Percentiles rank a stretch among this genome's conserved stretches.
Conservation (phyloP, 1,140 invertebrate species). For the Drosophila melanica region DNA sequence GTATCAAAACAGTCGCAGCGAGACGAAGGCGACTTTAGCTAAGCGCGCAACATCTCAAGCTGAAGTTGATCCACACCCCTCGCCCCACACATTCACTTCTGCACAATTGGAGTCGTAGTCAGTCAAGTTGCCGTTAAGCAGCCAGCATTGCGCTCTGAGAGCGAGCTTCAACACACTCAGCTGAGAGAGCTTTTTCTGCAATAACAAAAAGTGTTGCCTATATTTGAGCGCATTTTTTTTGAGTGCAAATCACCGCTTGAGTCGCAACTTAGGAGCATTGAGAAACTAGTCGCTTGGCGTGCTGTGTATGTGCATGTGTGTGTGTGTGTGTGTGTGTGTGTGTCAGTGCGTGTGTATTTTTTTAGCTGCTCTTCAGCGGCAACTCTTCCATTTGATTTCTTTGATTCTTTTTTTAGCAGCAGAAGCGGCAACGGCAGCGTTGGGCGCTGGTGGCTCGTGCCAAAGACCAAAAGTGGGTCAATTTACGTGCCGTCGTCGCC, state of each 20-base stretch:
- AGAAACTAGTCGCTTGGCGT: constrained; percentile 15
- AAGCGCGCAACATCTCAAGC: constrained; percentile 34
- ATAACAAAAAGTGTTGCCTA: constrained; percentile 36
- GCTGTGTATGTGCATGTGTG: background rate
- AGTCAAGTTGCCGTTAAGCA: background rate
- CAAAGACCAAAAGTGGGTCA: constrained; percentile 74
- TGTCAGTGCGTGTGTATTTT: constrained; percentile 8
- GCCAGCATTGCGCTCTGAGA: background rate
- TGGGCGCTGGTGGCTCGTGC: constrained; percentile 31
- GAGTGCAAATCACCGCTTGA: constrained; percentile 10
- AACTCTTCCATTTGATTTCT: constrained; percentile 80
- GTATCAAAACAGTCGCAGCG: constrained; percentile 26
- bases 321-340: constrained; percentile 1
- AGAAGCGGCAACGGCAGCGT: constrained; percentile 24
- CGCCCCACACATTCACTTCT: background rate
- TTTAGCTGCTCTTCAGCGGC: constrained; percentile 47
- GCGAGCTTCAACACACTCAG: constrained; percentile 1
- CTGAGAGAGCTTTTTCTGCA: constrained; percentile 22
- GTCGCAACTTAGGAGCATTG: background rate
- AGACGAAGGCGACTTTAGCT: constrained; percentile 34
- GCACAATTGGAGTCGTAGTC: background rate
- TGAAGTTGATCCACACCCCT: constrained; percentile 16
- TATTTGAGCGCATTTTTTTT: constrained; percentile 36
- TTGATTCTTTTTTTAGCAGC: constrained; percentile 54
- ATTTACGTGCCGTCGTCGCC: constrained; percentile 53